Evolutionary conservation across 2,888 invertebrate species (phyloP).

Genomic region (Dendrolimus pini): DNA sequence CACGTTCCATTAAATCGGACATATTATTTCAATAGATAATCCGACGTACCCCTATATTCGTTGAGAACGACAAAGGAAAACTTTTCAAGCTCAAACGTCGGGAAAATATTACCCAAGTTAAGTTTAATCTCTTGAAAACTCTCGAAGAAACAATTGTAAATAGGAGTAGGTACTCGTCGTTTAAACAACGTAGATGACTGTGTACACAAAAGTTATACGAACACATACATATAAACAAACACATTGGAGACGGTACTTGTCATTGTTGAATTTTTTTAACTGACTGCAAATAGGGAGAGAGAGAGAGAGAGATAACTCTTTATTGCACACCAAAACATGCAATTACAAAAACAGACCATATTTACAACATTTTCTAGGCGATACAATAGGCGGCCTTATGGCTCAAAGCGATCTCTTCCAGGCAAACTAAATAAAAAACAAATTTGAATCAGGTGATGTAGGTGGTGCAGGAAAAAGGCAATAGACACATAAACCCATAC

Average conservation of each 20-base stretch:
- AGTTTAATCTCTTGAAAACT: constrained; percentile 68
- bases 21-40: constrained; percentile 13
- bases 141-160: constrained; percentile 58
- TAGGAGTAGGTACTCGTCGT: constrained; percentile 38
- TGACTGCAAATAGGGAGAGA: not conserved
- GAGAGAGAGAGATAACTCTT: constrained; percentile 1
- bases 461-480: too few species aligned
- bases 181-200: constrained; percentile 32
- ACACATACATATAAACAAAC: not conserved
- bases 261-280: too few species aligned
- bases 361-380: too few species aligned
- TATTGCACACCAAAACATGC: too few species aligned
- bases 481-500: too few species aligned
- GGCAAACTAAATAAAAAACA: too few species aligned
- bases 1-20: not conserved
- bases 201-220: constrained; percentile 5
- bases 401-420: too few species aligned
- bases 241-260: not conserved
- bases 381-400: too few species aligned
- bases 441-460: too few species aligned
- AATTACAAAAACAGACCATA: too few species aligned
- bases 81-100: constrained; percentile 51
- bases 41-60: constrained; percentile 19
- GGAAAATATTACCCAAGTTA: constrained; percentile 68
- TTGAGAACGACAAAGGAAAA: constrained; percentile 42